These are phyloP conservation scores for Sebastes iracundus DNA, from an alignment of 2,797 vertebrate species.

Conservation along the genomic window DNA sequence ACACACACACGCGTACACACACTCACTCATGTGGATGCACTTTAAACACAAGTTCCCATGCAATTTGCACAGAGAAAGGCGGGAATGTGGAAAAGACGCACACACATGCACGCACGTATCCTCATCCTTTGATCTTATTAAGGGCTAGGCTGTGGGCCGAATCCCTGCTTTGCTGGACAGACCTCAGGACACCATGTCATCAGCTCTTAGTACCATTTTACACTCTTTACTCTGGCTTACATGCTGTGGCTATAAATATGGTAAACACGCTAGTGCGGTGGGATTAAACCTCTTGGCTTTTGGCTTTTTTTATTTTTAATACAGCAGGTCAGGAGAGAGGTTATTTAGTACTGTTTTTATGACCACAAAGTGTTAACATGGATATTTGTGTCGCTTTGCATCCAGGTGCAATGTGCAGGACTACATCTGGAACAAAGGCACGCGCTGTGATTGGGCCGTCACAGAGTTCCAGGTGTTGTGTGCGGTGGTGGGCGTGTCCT, in stretches of 20 bases:
- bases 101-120: background rate
- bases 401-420: conserved; percentile 88
- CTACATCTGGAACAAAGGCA: conserved; percentile 98
- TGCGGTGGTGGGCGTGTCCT: conserved; percentile 88
- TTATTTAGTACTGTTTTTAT: background rate
- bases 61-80: background rate
- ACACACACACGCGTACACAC: background rate
- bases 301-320: background rate
- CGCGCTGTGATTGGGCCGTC: conserved; percentile 93
- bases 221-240: conserved; percentile 28
- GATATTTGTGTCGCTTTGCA: background rate
- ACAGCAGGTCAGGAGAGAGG: background rate
- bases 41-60: background rate
- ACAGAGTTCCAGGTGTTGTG: conserved; percentile 98
- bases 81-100: conserved; percentile 6
- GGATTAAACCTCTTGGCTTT: background rate
- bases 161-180: conserved; percentile 63
- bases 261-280: background rate
- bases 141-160: conserved; percentile 44
- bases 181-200: conserved; percentile 54
- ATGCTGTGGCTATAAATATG: conserved; percentile 17
- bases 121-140: conserved; percentile 79
- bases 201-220: conserved; percentile 34
- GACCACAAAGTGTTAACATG: background rate
- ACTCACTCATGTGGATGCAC: background rate